A percentile compares a stretch with the other conserved stretches of the same genome.
These are phyloP conservation scores for Epirrita christyi DNA, from an alignment of 2,888 invertebrate species.

Conservation along the genomic window DNA sequence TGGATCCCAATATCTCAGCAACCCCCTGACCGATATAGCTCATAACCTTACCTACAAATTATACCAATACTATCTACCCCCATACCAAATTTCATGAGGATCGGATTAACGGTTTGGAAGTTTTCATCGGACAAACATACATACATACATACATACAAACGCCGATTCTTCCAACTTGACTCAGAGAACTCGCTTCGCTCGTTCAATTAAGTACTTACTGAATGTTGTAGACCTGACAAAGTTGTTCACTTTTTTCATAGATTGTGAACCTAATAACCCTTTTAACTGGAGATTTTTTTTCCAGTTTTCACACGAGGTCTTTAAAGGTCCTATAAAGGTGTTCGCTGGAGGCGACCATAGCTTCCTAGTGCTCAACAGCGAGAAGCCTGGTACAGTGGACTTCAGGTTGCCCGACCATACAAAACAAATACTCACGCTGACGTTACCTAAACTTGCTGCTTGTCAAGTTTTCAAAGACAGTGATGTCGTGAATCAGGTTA, in stretches of 20 bases:
- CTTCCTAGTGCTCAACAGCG: slow-evolving; percentile 87
- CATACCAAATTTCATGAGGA: no score
- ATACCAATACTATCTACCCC: no score
- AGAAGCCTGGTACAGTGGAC: slow-evolving; percentile 83
- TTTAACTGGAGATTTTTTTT: slow-evolving; percentile 35
- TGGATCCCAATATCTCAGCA: no score
- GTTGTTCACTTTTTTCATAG: slow-evolving; percentile 22
- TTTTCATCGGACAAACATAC: no score
- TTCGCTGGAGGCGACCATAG: slow-evolving; percentile 96
- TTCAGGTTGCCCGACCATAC: slow-evolving; percentile 83
- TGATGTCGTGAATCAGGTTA: slow-evolving; percentile 87
- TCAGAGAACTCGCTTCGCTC: no score
- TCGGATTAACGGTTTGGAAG: no score
- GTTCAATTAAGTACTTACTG: no score
- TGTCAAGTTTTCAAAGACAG: slow-evolving; percentile 86
- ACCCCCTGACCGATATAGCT: no score
- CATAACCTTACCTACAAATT: no score
- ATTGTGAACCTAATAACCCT: slow-evolving; percentile 1
- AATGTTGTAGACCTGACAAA: slow-evolving; percentile 18
- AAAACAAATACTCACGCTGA: slow-evolving; percentile 88
- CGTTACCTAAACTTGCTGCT: slow-evolving; percentile 82
- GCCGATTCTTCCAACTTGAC: no score
- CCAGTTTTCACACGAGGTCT: slow-evolving; percentile 66
- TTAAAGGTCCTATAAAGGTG: slow-evolving; percentile 83
- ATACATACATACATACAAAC: no score